Base-by-base conservation (phyloP, 2,113 vertebrate genomes). In the Pholis gunnellus region DNA sequence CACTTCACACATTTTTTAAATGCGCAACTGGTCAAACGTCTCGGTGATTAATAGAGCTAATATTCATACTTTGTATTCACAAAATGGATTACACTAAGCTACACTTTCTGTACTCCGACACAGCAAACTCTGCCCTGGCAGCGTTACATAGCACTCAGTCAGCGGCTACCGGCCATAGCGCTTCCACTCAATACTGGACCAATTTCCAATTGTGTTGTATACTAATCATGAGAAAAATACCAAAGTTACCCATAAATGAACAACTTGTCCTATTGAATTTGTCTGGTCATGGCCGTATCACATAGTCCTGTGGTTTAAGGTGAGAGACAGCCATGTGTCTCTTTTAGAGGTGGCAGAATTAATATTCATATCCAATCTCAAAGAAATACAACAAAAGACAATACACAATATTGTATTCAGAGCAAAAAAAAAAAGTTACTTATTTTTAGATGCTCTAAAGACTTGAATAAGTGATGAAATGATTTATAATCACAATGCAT, bases 1-100 rank as follows among this genome's bases (percentile, higher is more conserved):
- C 72, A 71, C 38, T 60, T 52, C 22, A 20, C 56, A 54, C 14
- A 50, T 65, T 48, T 75, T 83, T 68, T 18, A 59, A 56, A 34
- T 31, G 31, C 14, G 66, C 80, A 79, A 50, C 17, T 75, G 76
- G n/a, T 68, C 42, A 22, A 46, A 29, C 75, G 34, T 10, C 25
- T 29, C 9, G 48, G n/a, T 44, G 27, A 59, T 61, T 60, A 25
- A 70, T 42, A 57, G 25, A 59, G 56, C 29, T 27, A 5, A 72
- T 54, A 36, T 31, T 67, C 44, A 36, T 52, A 18, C 36, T 13
- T 25, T 36, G 27, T 38, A 57, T 40, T 72, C 22, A 50, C 18
- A 69, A 29, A 29, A 29, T 29, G 29, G 36, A 38, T 38, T 38
- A 38, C 36, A 38, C 7, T 38, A 38, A 38, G 36, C 7, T 38